Conservation (phyloP, 2,113 vertebrate genomes). For the Pollachius pollachius region DNA sequence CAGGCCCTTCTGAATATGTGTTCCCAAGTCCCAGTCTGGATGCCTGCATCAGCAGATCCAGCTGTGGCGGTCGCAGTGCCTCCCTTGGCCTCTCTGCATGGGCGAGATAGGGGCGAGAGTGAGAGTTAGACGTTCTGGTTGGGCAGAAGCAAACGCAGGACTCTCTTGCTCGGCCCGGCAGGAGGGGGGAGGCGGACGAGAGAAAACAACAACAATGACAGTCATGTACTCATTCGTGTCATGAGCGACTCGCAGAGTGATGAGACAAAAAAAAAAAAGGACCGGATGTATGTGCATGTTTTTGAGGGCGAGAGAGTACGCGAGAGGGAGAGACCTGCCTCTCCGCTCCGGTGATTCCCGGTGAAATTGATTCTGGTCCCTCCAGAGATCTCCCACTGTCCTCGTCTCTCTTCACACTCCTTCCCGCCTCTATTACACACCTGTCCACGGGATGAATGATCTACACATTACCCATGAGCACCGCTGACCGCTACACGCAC, state of each 20-base stretch:
- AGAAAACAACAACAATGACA: conserved; percentile 40
- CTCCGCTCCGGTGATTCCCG: conserved; percentile 50
- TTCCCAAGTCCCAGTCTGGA: too few relatives aligned
- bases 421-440: conserved; percentile 54
- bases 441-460: conserved; percentile 67
- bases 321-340: conserved; percentile 34
- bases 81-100: background rate
- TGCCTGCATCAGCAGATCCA: too few relatives aligned
- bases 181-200: conserved; percentile 33
- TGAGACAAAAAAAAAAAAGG: background rate
- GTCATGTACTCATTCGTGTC: conserved; percentile 57
- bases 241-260: conserved; percentile 48
- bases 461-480: conserved; percentile 63
- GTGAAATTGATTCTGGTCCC: conserved; percentile 65
- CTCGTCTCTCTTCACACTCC: conserved; percentile 29
- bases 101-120: background rate
- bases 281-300: too few relatives aligned
- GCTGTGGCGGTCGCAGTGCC: background rate
- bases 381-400: conserved; percentile 57
- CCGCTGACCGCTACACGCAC: conserved; percentile 53
- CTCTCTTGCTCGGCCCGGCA: conserved; percentile 35
- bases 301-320: background rate
- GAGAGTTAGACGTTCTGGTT: background rate
- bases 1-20: too few relatives aligned
- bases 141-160: conserved; percentile 31